Conservation (phyloP, 1,140 invertebrate species). For the Laupala kohalensis region DNA sequence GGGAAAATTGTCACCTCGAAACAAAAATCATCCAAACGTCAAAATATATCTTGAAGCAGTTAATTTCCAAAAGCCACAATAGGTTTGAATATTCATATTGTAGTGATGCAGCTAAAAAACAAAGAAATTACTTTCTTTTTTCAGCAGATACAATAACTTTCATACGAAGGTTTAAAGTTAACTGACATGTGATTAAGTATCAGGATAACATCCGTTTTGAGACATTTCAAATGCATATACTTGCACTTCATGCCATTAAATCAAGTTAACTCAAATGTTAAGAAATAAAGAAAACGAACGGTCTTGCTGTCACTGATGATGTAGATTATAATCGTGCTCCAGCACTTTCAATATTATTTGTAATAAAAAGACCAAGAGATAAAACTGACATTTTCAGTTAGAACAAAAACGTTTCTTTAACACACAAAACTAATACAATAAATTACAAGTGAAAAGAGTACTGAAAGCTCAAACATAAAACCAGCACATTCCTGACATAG, state of each 20-base stretch:
- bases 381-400: neutral
- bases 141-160: no score
- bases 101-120: no score
- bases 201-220: neutral
- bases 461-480: neutral
- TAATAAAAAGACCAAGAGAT: neutral
- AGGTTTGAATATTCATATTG: neutral
- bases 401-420: neutral
- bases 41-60: neutral
- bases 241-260: neutral
- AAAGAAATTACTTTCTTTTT: neutral
- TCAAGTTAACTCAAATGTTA: no score
- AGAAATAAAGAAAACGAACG: neutral
- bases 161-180: no score
- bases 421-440: neutral
- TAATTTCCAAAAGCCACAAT: neutral
- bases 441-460: neutral
- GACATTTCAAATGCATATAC: neutral
- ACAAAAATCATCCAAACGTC: neutral
- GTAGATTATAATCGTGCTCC: neutral
- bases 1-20: neutral
- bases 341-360: neutral
- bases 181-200: neutral
- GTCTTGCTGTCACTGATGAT: neutral
- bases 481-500: neutral